Evolutionary conservation across 2,888 invertebrate genomes (phyloP).

Genomic region (Acrocera orbiculus): DNA sequence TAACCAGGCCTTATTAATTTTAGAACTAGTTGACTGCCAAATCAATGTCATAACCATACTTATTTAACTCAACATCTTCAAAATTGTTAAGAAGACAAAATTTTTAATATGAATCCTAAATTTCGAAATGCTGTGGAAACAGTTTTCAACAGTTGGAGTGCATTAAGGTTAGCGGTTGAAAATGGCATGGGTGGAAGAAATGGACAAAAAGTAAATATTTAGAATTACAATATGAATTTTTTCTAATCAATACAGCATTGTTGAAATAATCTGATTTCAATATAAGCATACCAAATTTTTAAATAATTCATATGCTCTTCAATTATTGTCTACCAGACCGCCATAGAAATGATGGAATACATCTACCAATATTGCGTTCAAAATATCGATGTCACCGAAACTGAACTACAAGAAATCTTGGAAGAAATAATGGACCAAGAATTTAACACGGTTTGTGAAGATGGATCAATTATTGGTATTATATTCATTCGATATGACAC

Average conservation of each 20-base stretch:
- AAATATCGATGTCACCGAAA: slow-evolving; percentile 37
- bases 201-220: slow-evolving; percentile 40
- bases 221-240: neutral
- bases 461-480: slow-evolving; percentile 45
- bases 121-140: slow-evolving; percentile 45
- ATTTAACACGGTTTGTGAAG: slow-evolving; percentile 54
- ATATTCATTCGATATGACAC: no score
- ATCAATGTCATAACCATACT: no score
- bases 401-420: slow-evolving; percentile 43
- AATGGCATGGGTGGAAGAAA: slow-evolving; percentile 55
- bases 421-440: slow-evolving; percentile 57
- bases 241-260: neutral
- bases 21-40: no score
- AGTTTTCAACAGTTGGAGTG: slow-evolving; percentile 55
- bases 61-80: no score
- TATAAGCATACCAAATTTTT: neutral
- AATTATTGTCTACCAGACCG: slow-evolving; percentile 45
- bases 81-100: no score
- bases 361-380: slow-evolving; percentile 44
- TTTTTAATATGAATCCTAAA: no score
- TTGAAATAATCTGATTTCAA: neutral
- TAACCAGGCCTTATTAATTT: no score
- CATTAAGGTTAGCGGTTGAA: slow-evolving; percentile 50
- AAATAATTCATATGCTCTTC: neutral
- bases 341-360: slow-evolving; percentile 44